Conservation (phyloP, 2,888 invertebrate genomes). For the Tryphoninae sp. region DNA sequence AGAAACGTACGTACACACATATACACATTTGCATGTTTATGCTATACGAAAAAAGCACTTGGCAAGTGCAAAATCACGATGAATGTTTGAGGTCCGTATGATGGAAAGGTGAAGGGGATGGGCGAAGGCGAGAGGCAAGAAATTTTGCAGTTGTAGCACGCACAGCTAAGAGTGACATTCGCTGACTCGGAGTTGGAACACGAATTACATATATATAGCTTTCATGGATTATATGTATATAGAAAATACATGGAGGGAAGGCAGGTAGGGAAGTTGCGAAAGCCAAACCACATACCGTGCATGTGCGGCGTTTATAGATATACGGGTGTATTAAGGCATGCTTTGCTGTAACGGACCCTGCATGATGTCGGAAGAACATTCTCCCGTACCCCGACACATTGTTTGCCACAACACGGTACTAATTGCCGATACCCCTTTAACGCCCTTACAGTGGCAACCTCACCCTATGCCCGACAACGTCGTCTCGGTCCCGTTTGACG, state of each 20-base stretch:
- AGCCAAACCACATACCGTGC: conserved; percentile 10
- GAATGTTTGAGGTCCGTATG: conserved; percentile 55
- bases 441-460: conserved; percentile 59
- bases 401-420: conserved; percentile 76
- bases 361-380: conserved; percentile 49
- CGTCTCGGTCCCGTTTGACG: conserved; percentile 49
- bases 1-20: conserved; percentile 24
- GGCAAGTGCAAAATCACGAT: conserved; percentile 62
- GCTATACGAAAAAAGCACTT: conserved; percentile 45
- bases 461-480: conserved; percentile 6
- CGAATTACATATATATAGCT: conserved; percentile 1
- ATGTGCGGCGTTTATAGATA: conserved; percentile 26
- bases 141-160: conserved; percentile 60
- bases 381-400: conserved; percentile 63
- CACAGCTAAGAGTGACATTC: conserved; percentile 54
- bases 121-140: conserved; percentile 32
- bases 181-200: conserved; percentile 46
- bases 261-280: neutral
- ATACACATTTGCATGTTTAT: conserved; percentile 39
- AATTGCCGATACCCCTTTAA: conserved; percentile 78
- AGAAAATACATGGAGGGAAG: conserved; percentile 9
- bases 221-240: neutral
- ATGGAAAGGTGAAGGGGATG: conserved; percentile 46
- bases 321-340: conserved; percentile 34
- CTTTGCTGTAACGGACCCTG: conserved; percentile 19